A percentile compares a stretch with the other conserved stretches of the same genome.
Conservation (phyloP, 1,140 invertebrate species). For the Bicyclus anynana region DNA sequence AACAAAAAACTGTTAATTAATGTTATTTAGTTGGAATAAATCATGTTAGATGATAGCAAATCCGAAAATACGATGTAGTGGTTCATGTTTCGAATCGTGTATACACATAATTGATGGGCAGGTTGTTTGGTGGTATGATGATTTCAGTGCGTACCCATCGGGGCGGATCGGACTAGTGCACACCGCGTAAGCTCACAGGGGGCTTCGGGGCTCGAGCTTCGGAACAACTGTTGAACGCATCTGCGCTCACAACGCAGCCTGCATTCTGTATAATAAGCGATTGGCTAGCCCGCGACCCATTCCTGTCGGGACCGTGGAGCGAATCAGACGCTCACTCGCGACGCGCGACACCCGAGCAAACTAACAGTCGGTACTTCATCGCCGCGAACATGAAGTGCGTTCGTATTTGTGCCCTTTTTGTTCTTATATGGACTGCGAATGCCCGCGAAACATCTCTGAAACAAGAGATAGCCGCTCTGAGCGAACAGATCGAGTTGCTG, state of each 20-base stretch:
- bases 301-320: constrained; percentile 32
- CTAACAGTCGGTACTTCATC: constrained; percentile 14
- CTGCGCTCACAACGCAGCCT: constrained; percentile 43
- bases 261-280: constrained; percentile 40
- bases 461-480: constrained; percentile 43
- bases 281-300: constrained; percentile 31
- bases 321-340: constrained; percentile 22
- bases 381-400: constrained; percentile 52
- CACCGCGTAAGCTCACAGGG: neutral
- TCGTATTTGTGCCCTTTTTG: constrained; percentile 37
- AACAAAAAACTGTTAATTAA: too few relatives aligned
- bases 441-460: constrained; percentile 41
- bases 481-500: constrained; percentile 49
- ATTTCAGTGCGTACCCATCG: too few relatives aligned
- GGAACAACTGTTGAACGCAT: constrained; percentile 68
- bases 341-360: neutral
- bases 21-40: too few relatives aligned
- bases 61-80: too few relatives aligned
- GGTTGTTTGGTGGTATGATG: neutral
- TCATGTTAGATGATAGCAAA: too few relatives aligned
- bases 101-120: too few relatives aligned
- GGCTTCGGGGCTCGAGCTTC: constrained; percentile 29
- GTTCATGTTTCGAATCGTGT: too few relatives aligned
- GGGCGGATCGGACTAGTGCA: too few relatives aligned
- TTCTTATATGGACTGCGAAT: constrained; percentile 36